A percentile compares a stretch with the other conserved stretches of the same genome.
Conservation (phyloP, 2,113 vertebrate species). For the Ginglymostoma cirratum region DNA sequence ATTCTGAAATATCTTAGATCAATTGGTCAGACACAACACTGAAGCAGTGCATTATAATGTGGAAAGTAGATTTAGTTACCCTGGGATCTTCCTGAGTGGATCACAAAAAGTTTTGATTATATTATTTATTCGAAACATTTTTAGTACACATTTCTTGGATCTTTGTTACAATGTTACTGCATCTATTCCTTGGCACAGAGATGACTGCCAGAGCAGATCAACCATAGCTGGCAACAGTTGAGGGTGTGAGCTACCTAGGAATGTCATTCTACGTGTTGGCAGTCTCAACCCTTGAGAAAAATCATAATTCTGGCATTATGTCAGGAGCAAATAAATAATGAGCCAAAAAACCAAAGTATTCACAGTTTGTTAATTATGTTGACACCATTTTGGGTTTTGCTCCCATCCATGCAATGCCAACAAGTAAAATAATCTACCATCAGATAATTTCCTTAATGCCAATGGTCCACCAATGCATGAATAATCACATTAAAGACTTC, state of each 20-base stretch:
- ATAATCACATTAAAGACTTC: not conserved
- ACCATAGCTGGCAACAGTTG: not conserved
- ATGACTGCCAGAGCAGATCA: not conserved
- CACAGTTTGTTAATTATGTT: not conserved
- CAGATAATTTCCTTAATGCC: not conserved
- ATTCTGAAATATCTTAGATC: not conserved
- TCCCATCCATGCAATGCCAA: not conserved
- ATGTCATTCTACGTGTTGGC: not conserved
- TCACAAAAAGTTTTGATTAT: not conserved
- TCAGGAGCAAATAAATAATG: not conserved
- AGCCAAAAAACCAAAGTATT: not conserved
- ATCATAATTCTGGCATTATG: not conserved
- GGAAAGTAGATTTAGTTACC: not conserved
- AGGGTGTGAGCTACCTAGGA: not conserved
- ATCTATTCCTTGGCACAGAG: not conserved
- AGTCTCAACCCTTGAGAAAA: not conserved
- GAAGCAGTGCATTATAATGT: not conserved
- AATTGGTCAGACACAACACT: not conserved
- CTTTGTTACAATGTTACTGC: not conserved
- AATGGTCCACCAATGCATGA: not conserved
- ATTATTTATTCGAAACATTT: not conserved
- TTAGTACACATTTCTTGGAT: not conserved
- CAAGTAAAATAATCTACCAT: not conserved
- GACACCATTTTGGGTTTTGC: not conserved
- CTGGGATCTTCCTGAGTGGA: not conserved